phyloP scores from a whole-genome alignment of 2,797 vertebrate species.

The Mus minutoides region DNA sequence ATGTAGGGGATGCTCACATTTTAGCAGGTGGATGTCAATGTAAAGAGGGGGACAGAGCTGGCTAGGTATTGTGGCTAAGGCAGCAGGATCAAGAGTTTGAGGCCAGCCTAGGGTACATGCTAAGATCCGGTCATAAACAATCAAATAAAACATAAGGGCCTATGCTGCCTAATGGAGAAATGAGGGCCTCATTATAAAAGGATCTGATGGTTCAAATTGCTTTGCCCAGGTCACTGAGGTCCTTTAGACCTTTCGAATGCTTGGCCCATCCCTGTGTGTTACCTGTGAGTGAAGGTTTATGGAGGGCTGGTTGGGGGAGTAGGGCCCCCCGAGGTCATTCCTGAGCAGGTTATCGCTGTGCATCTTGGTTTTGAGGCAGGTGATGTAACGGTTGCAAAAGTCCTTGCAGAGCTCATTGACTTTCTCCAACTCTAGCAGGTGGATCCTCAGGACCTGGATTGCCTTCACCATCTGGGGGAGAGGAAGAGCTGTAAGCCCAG shows the following conservation, averaged over 20 bases:
- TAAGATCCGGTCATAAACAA: neutral
- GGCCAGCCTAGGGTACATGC: neutral
- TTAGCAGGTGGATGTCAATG: neutral
- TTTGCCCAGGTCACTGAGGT: neutral
- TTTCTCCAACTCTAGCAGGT: constrained; percentile 98
- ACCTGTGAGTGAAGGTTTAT: constrained; percentile 97
- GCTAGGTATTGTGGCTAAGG: neutral
- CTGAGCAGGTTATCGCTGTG: constrained; percentile 99
- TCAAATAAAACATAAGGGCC: neutral
- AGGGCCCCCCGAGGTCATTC: constrained; percentile 97
- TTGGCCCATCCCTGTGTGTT: constrained; percentile 59
- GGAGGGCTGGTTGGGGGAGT: constrained; percentile 96
- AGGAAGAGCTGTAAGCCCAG: constrained; percentile 52
- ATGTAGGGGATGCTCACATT: neutral
- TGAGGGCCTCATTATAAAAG: neutral
- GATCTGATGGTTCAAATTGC: neutral
- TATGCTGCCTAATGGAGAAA: neutral
- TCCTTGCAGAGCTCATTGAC: constrained; percentile 99
- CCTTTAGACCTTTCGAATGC: neutral
- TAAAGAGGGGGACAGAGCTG: too few relatives aligned
- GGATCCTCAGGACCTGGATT: constrained; percentile 98
- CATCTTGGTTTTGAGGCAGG: constrained; percentile 99
- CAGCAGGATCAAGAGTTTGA: neutral
- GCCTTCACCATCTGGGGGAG: constrained; percentile 96
- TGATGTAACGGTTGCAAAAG: constrained; percentile 99